Evolutionary conservation across 2,113 vertebrate species (phyloP).

Genomic region (Hystrix brachyura): DNA sequence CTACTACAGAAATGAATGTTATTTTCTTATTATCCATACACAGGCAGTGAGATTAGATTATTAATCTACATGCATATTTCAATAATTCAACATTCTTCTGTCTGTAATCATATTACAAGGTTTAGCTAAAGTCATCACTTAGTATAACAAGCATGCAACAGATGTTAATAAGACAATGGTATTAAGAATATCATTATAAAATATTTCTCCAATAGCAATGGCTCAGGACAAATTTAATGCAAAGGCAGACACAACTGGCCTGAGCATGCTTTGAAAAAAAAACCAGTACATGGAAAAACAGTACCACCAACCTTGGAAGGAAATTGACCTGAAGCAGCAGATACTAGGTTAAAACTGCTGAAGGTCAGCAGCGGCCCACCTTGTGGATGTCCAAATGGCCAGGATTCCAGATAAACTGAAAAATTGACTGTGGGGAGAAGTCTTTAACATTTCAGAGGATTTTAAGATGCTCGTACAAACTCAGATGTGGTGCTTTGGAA

Average conservation of each 20-base stretch:
- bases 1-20: conserved; percentile 87
- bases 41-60: conserved; percentile 92
- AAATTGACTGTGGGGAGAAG: conserved; percentile 91
- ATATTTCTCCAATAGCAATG: conserved; percentile 94
- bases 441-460: conserved; percentile 87
- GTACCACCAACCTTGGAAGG: conserved; percentile 97
- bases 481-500: conserved; percentile 74
- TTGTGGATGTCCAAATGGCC: conserved; percentile 92
- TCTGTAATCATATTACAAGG: conserved; percentile 73
- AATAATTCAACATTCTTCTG: conserved; percentile 75
- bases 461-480: conserved; percentile 76
- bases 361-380: conserved; percentile 90
- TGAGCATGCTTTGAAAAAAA: conserved; percentile 91
- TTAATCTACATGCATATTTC: conserved; percentile 87
- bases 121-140: conserved; percentile 77
- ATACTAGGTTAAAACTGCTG: conserved; percentile 91
- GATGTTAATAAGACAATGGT: conserved; percentile 85
- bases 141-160: conserved; percentile 88
- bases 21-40: conserved; percentile 90
- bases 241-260: conserved; percentile 98
- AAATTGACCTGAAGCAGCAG: conserved; percentile 91
- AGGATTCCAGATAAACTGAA: conserved; percentile 93
- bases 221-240: conserved; percentile 97
- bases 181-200: conserved; percentile 98
- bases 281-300: conserved; percentile 94